Percentiles rank a stretch among this genome's conserved stretches.
These are phyloP conservation scores for Nautilus pompilius DNA, from an alignment of 1,140 invertebrate species.

Conservation along the genomic window DNA sequence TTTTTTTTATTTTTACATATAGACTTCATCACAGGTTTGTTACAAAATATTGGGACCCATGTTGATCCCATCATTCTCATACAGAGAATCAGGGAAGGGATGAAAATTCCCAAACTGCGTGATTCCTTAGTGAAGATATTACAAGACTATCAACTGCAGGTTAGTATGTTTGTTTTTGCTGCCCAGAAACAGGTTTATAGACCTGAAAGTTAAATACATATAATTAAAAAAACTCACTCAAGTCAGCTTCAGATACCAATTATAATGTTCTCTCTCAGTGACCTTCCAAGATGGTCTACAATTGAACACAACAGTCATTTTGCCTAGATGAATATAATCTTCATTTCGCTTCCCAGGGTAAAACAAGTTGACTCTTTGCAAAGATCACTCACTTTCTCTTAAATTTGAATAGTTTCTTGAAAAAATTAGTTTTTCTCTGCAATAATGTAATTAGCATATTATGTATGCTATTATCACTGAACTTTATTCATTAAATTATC, in stretches of 20 bases:
- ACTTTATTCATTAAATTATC: no score
- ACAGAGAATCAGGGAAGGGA: slow-evolving; percentile 74
- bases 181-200: no score
- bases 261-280: background rate
- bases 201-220: background rate
- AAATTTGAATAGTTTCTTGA: no score
- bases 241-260: background rate
- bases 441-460: no score
- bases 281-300: background rate
- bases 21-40: slow-evolving; percentile 73
- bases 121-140: slow-evolving; percentile 93
- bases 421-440: no score
- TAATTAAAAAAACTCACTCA: background rate
- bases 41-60: slow-evolving; percentile 82
- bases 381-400: no score
- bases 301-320: background rate
- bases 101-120: slow-evolving; percentile 84
- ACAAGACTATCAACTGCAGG: slow-evolving; percentile 90
- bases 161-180: slow-evolving; percentile 33
- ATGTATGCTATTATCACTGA: no score
- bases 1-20: no score
- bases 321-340: background rate
- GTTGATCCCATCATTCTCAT: slow-evolving; percentile 87
- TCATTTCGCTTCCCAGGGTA: no score
- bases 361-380: no score